Percentiles rank a stretch among this genome's conserved stretches.
phyloP scores from a whole-genome alignment of 2,113 vertebrate species.

The Arothron firmamentum region DNA sequence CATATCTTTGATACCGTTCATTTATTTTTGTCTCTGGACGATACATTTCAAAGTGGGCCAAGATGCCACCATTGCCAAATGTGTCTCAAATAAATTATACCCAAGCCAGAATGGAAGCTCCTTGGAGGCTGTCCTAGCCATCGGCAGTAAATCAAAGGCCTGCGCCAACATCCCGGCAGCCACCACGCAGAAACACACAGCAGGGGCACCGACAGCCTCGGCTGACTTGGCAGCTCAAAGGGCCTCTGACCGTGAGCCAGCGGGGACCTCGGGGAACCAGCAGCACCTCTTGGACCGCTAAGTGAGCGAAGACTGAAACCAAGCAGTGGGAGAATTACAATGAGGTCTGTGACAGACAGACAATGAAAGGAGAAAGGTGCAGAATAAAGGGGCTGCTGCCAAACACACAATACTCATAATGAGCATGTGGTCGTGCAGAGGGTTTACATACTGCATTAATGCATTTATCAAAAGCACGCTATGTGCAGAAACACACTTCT shows the following conservation, averaged over 20 bases:
- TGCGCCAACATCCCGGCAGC: slow-evolving; percentile 60
- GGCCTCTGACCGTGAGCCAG: slow-evolving; percentile 66
- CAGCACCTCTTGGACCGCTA: slow-evolving; percentile 56
- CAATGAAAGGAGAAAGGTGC: slow-evolving; percentile 18
- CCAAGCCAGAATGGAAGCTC: slow-evolving; percentile 62
- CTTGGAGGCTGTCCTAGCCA: slow-evolving; percentile 63
- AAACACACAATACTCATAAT: slow-evolving; percentile 9
- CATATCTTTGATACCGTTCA: slow-evolving; percentile 67
- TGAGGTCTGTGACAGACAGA: slow-evolving; percentile 30
- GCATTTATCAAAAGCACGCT: neutral
- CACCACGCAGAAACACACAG: slow-evolving; percentile 51
- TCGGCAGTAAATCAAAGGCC: slow-evolving; percentile 70
- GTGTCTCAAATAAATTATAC: slow-evolving; percentile 71
- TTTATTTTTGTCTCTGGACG: slow-evolving; percentile 60
- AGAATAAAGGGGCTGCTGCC: slow-evolving; percentile 8
- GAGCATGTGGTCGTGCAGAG: neutral
- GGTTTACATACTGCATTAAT: neutral
- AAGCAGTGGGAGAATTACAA: slow-evolving; percentile 52
- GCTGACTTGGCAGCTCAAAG: slow-evolving; percentile 68
- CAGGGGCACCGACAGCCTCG: slow-evolving; percentile 52
- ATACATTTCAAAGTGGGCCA: slow-evolving; percentile 61
- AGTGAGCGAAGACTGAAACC: slow-evolving; percentile 54
- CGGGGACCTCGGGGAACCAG: slow-evolving; percentile 53
- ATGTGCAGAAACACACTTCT: slow-evolving; percentile 6
- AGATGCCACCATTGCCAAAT: slow-evolving; percentile 67